Evolutionary conservation across 2,888 invertebrate genomes (phyloP), one percentile per base, ranked within the genome.

Genomic region (Zygaena filipendulae): DNA sequence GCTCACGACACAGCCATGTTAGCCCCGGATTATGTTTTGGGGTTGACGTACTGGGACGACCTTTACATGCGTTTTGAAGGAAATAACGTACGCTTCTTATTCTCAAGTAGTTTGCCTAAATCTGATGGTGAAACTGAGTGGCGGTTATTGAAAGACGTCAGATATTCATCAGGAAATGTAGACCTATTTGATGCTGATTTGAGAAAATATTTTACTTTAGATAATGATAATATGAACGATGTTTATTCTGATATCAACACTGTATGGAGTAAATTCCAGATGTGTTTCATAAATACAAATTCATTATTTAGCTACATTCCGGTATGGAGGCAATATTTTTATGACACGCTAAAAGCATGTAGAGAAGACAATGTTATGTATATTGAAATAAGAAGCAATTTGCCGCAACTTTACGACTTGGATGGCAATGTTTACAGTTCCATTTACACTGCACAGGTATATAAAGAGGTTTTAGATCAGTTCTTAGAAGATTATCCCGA

Each of bases 341-440:
- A 86, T 38, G 83, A 84, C 39, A 82, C 84, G 0, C 58, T 91
- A 8, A 58, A 81, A 32, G 85, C 87, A 38, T 69, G 87, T 20
- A 74, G 83, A 43, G 82, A 84, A 1, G 90, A 91, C 44, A 87
- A 87, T 40, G 72, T 90, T 1, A 83, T 87, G 64, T 90, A 88
- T 41, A 41, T 88, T 18, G 91, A 91, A 59, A 59, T 90, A 8
- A 69, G 91, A 26, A 80, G 85, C 21, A 69, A 83, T 3, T 57
- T 91, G 12, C 85, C 87, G 0, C 32, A 66, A 32, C 56, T 88
- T 0, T 90, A 90, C 45, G 88, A 88, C 39, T 53, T 90, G 26
- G 68, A 88, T 23, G 88, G 87, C 0, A 85, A 71, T 0, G 35
- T 42, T 0, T 85, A 84, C 35, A 70, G 68, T 4, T 49, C 77